Conservation (phyloP, 2,888 invertebrate species). For the Cosmorhoe ocellata region DNA sequence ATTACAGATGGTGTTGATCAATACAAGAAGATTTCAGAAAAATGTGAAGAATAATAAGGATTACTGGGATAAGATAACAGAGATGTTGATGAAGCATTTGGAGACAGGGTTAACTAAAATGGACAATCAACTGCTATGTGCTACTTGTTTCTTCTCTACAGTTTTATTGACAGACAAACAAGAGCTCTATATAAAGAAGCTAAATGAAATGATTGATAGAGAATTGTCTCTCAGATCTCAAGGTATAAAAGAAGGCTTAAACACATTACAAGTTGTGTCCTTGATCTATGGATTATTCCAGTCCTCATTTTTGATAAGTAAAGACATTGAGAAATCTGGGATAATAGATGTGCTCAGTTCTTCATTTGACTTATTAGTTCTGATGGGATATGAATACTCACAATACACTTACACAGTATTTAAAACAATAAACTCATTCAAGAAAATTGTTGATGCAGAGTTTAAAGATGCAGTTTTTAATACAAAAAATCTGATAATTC, state of each 20-base stretch:
- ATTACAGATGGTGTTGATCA: slow-evolving; percentile 56
- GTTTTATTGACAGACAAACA: slow-evolving; percentile 47
- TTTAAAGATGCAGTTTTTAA: slow-evolving; percentile 52
- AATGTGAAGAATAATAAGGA: slow-evolving; percentile 27
- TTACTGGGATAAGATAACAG: slow-evolving; percentile 45
- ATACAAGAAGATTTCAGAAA: slow-evolving; percentile 41
- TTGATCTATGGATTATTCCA: slow-evolving; percentile 75
- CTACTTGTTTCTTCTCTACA: slow-evolving; percentile 66
- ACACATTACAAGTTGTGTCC: slow-evolving; percentile 49
- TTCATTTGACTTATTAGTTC: slow-evolving; percentile 52
- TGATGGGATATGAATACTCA: slow-evolving; percentile 77
- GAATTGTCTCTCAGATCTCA: slow-evolving; percentile 40
- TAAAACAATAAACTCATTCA: slow-evolving; percentile 72
- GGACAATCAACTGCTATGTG: slow-evolving; percentile 70
- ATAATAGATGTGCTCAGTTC: slow-evolving; percentile 42
- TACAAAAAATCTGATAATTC: slow-evolving; percentile 54
- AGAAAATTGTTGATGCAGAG: slow-evolving; percentile 60
- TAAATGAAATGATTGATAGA: slow-evolving; percentile 43
- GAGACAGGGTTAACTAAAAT: slow-evolving; percentile 49
- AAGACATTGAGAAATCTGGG: slow-evolving; percentile 27
- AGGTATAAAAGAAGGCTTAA: slow-evolving; percentile 31
- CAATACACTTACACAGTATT: slow-evolving; percentile 76
- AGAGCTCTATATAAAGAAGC: slow-evolving; percentile 46
- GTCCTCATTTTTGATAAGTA: slow-evolving; percentile 56
- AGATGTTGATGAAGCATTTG: slow-evolving; percentile 59